phyloP scores from a whole-genome alignment of 2,888 invertebrate genomes.

The Apamea monoglypha region DNA sequence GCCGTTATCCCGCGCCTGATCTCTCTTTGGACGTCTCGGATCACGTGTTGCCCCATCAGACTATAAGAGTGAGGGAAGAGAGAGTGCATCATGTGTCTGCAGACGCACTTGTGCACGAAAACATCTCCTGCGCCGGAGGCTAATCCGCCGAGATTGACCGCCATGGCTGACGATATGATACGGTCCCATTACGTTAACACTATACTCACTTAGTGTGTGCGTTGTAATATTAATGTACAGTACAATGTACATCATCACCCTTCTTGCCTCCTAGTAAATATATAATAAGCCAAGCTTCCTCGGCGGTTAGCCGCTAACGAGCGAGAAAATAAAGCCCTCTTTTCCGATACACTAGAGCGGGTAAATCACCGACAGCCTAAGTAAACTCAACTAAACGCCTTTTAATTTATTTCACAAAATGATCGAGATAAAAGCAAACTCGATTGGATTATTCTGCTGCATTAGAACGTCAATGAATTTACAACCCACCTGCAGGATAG shows the following conservation, averaged over 20 bases:
- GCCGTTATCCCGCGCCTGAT: too few relatives aligned
- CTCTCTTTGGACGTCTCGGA: too few relatives aligned
- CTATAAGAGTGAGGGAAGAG: not conserved
- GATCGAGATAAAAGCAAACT: not conserved
- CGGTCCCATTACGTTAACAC: not conserved
- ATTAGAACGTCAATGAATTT: slow-evolving; percentile 1
- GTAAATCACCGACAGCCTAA: slow-evolving; percentile 19
- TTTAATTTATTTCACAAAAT: slow-evolving; percentile 21
- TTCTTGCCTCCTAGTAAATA: slow-evolving; percentile 10
- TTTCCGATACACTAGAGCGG: not conserved
- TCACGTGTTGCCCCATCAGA: too few relatives aligned
- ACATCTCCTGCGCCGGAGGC: not conserved
- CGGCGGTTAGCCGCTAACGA: not conserved
- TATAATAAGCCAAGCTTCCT: not conserved
- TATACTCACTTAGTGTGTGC: not conserved
- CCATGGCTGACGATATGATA: not conserved
- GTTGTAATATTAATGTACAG: not conserved
- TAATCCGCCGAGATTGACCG: not conserved
- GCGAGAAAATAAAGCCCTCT: slow-evolving; percentile 13
- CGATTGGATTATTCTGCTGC: slow-evolving; percentile 7
- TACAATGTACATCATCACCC: not conserved
- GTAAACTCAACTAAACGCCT: not conserved
- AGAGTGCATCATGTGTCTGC: not conserved
- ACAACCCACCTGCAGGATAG: not conserved
- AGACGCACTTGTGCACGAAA: not conserved